Evolutionary conservation across 2,113 vertebrate genomes (phyloP).

Genomic region (Ariopsis seemanni): DNA sequence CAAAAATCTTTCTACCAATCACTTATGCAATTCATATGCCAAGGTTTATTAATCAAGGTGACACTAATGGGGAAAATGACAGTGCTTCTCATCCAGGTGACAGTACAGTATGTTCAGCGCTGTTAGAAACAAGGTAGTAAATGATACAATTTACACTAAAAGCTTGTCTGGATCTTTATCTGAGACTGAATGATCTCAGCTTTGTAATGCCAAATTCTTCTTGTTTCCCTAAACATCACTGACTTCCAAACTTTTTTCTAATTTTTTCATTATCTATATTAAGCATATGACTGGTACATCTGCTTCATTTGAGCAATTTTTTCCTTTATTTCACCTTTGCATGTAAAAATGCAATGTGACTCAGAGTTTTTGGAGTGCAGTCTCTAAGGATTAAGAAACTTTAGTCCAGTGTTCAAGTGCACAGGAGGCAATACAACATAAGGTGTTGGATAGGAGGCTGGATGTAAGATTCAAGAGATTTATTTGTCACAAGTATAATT

Average conservation of each 20-base stretch:
- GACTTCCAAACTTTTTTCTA: neutral
- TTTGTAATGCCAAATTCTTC: conserved; percentile 15
- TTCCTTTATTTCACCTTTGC: neutral
- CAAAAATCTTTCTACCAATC: conserved; percentile 38
- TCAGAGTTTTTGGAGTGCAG: neutral
- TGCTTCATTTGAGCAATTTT: neutral
- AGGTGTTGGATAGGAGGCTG: neutral
- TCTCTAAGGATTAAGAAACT: neutral
- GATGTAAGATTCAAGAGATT: neutral
- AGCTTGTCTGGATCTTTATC: conserved; percentile 19
- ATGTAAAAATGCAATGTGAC: neutral
- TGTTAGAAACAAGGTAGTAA: neutral
- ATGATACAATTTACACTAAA: conserved; percentile 11
- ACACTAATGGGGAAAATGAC: neutral
- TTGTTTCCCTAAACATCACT: neutral
- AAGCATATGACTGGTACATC: neutral
- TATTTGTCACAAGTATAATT: no score
- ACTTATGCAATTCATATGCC: conserved; percentile 20
- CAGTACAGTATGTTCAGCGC: neutral
- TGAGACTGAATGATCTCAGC: neutral
- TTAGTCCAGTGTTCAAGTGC: conserved; percentile 6
- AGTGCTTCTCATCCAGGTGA: neutral
- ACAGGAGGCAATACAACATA: neutral
- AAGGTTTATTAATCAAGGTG: conserved; percentile 13
- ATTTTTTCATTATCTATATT: conserved; percentile 3